A percentile compares a stretch with the other conserved stretches of the same genome.
Evolutionary conservation across 2,797 vertebrate genomes (phyloP).

Genomic region (Ctenochaetus hawaiiensis): DNA sequence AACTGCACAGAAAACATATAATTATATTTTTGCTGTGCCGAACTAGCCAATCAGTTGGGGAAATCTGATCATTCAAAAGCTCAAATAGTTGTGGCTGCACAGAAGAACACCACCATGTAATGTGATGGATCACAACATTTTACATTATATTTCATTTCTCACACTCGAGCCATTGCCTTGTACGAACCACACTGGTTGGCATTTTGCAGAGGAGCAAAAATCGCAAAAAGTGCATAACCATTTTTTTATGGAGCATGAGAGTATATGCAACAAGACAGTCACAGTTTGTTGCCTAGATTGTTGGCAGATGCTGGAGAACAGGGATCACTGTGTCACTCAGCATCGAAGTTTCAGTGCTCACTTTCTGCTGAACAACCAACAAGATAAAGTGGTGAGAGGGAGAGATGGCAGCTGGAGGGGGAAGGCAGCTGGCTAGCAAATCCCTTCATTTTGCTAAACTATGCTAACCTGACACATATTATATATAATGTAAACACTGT

Average conservation of each 20-base stretch:
- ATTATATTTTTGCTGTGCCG: constrained; percentile 13
- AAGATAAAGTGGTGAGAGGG: constrained; percentile 17
- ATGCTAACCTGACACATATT: constrained; percentile 23
- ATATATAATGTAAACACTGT: constrained; percentile 2
- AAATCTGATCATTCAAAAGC: constrained; percentile 21
- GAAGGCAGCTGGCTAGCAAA: constrained; percentile 26
- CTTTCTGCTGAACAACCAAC: constrained; percentile 14
- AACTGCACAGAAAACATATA: constrained; percentile 10
- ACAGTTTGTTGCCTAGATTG: constrained; percentile 14
- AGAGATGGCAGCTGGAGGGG: constrained; percentile 27
- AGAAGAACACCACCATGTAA: constrained; percentile 17
- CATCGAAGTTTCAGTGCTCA: constrained; percentile 16
- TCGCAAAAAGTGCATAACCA: constrained; percentile 1
- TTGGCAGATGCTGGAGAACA: constrained; percentile 29
- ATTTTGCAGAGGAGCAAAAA: not conserved
- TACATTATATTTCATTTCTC: constrained; percentile 19
- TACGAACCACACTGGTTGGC: constrained; percentile 7
- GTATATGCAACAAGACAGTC: constrained; percentile 24
- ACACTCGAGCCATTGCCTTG: not conserved
- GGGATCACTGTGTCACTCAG: constrained; percentile 41
- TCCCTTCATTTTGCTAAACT: constrained; percentile 14
- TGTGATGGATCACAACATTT: constrained; percentile 30
- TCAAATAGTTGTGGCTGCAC: constrained; percentile 19
- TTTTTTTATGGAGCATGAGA: constrained; percentile 32
- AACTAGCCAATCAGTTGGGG: not conserved